Evolutionary conservation across 2,797 vertebrate genomes (phyloP), one percentile per base, ranked within the genome.

Genomic region (Poeciliopsis turneri): DNA sequence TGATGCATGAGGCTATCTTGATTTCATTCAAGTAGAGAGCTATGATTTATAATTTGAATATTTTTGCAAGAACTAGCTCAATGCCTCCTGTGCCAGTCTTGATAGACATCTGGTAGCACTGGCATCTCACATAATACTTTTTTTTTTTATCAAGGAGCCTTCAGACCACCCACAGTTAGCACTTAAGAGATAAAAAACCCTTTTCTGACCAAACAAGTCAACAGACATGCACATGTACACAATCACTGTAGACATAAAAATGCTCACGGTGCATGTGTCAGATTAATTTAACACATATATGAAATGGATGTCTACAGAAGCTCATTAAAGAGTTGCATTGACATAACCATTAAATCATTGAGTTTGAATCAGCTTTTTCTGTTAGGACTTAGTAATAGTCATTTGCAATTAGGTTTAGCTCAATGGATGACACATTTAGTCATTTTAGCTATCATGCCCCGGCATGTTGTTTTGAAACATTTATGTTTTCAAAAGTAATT

Each of bases 51-150:
- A 41, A 68, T 23, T 30, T 43, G 25, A 28, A 39, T 0, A 2
- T 61, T 46, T 61, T 45, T 5, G 55, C 5, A 75, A 45, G 18
- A 41, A 12, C 64, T 16, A 66, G 33, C 61, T 1, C 6, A 11
- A 66, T 39, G 1, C 16, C 16, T 61, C 7, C 18, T 68, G 64
- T 30, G 3, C 8, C 23, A 6, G 10, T 28, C 20, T 39, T 68
- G 75, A 69, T 68, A 39, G 61, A 51, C 5, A 70, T 76, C 46
- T 76, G 43, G 41, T n/a, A 51, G 57, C 25, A 45, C 69, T 76
- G 68, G 49, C 11, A 8, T 41, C 47, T 43, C 33, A 69, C 33
- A 39, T 39, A 36, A 55, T 28, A 30, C 15, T 0, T 39, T 36
- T 51, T 61, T 51, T 64, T 18, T 69, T 36, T 25, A 39, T 9